Percentiles rank a stretch among this genome's conserved stretches.
These are phyloP conservation scores for Orthosia incerta DNA, from an alignment of 2,888 invertebrate species.

Conservation along the genomic window DNA sequence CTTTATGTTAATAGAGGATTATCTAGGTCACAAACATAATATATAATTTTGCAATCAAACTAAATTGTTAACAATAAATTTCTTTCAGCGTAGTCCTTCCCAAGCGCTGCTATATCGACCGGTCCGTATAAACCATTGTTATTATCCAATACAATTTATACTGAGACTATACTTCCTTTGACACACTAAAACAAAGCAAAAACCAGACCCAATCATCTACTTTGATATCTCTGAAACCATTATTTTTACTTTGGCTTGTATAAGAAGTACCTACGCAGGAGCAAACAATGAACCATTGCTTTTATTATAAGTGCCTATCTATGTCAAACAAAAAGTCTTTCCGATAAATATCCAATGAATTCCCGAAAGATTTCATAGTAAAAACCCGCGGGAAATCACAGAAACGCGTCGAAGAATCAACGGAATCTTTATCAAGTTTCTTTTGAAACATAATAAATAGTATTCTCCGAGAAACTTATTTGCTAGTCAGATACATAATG, in stretches of 20 bases:
- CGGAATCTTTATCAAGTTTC: constrained; percentile 41
- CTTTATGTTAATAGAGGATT: no score
- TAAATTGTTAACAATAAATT: no score
- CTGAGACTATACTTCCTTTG: no score
- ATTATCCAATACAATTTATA: no score
- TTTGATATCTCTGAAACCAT: not conserved
- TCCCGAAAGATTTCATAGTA: constrained; percentile 42
- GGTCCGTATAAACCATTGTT: no score
- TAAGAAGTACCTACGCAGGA: not conserved
- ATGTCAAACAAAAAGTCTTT: constrained; percentile 32
- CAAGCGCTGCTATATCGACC: no score
- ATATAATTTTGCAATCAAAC: no score
- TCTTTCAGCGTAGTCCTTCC: no score
- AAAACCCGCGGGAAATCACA: constrained; percentile 61
- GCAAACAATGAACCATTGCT: constrained; percentile 23
- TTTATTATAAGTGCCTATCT: constrained; percentile 37
- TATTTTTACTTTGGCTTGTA: no score
- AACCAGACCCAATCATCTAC: not conserved
- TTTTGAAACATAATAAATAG: constrained; percentile 32
- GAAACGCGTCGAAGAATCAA: constrained; percentile 44
- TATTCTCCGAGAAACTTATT: constrained; percentile 3
- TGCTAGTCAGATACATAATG: constrained; percentile 6
- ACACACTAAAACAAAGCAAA: no score
- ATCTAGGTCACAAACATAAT: no score
- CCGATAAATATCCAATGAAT: constrained; percentile 42